Evolutionary conservation across 2,113 vertebrate genomes (phyloP).

Genomic region (Dipodomys spectabilis): DNA sequence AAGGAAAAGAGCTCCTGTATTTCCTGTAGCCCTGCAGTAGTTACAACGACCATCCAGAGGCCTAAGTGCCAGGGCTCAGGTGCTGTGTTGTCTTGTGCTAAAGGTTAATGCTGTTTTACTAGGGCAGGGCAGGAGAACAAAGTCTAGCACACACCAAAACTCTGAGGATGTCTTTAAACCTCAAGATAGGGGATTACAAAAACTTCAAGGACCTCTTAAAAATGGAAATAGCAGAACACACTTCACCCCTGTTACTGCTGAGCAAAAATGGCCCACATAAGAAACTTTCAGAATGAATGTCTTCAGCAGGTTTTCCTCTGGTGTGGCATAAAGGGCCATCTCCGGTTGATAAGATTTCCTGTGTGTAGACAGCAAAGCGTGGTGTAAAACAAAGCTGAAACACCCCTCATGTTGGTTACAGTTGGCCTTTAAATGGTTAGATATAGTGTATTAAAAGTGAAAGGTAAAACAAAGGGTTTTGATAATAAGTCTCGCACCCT

Average conservation of each 20-base stretch:
- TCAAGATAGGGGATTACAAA: background rate
- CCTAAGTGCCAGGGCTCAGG: too few relatives aligned
- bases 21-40: background rate
- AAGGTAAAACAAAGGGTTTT: conserved; percentile 70
- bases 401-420: conserved; percentile 10
- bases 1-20: background rate
- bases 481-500: conserved; percentile 10
- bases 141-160: background rate
- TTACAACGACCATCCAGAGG: too few relatives aligned
- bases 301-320: conserved; percentile 60
- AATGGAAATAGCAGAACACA: conserved; percentile 45
- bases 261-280: conserved; percentile 62
- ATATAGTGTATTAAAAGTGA: conserved; percentile 70
- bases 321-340: conserved; percentile 50
- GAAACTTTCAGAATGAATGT: conserved; percentile 74
- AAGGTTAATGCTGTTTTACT: too few relatives aligned
- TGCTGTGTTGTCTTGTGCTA: background rate
- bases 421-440: conserved; percentile 48
- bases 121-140: background rate
- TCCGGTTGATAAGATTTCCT: conserved; percentile 74
- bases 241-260: background rate
- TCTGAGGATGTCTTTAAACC: background rate
- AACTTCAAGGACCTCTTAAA: conserved; percentile 26
- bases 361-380: conserved; percentile 68
- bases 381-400: conserved; percentile 65